Percentiles rank a stretch among this genome's conserved stretches.
Conservation (phyloP, 2,797 vertebrate genomes). For the Vespertilio murinus region DNA sequence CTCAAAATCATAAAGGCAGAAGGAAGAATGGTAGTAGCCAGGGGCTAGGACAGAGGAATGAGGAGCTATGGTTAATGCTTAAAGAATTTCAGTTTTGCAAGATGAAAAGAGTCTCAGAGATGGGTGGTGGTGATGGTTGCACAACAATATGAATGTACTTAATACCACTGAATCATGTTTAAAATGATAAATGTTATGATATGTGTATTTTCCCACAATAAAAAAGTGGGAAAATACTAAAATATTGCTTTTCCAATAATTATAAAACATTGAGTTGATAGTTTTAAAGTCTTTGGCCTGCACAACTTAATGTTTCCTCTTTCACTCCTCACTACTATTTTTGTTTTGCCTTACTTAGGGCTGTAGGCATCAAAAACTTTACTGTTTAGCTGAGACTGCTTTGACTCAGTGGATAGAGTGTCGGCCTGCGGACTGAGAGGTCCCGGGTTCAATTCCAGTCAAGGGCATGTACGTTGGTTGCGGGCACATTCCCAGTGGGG, state of each 20-base stretch:
- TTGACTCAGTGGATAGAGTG: too few species aligned
- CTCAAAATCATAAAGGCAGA: background rate
- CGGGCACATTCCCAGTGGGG: too few species aligned
- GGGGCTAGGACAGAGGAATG: background rate
- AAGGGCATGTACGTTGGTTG: too few species aligned
- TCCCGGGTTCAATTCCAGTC: too few species aligned
- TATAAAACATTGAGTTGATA: background rate
- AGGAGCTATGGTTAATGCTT: background rate
- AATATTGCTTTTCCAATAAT: conserved; percentile 14
- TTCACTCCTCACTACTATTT: background rate
- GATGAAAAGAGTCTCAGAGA: background rate
- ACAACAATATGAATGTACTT: background rate
- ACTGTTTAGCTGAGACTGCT: too few species aligned
- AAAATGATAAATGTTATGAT: background rate
- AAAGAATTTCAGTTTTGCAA: background rate
- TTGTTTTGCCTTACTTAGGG: background rate
- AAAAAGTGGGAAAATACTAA: background rate
- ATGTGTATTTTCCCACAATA: background rate
- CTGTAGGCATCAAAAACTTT: background rate
- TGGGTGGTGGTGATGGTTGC: background rate
- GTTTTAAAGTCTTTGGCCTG: background rate
- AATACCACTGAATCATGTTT: background rate
- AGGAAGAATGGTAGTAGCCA: background rate
- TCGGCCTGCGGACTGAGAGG: too few species aligned
- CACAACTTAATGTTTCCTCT: background rate